phyloP scores from a whole-genome alignment of 92 coral and sea anemone species.

The Galaxea fascicularis region DNA sequence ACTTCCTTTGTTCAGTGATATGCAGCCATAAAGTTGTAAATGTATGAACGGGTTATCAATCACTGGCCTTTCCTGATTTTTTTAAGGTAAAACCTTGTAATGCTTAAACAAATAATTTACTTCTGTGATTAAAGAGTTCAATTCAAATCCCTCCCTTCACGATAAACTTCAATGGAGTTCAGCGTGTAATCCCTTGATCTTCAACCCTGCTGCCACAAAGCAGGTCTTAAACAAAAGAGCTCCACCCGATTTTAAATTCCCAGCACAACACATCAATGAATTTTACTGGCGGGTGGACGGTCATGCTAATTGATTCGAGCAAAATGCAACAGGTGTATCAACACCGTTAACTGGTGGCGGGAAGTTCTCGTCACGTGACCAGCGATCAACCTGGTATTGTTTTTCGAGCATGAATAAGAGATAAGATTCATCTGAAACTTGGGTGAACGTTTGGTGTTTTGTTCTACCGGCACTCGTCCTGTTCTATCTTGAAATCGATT shows the following conservation, averaged over 20 bases:
- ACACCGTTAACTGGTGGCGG: conserved; percentile 40
- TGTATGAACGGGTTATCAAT: not conserved
- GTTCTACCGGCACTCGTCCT: conserved; percentile 30
- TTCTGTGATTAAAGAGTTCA: not conserved
- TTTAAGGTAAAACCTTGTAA: too few species aligned
- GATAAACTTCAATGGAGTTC: not conserved
- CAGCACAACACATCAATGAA: conserved; percentile 43
- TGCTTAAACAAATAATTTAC: too few species aligned
- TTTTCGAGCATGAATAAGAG: conserved; percentile 67
- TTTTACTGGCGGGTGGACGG: conserved; percentile 33
- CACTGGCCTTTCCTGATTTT: too few species aligned
- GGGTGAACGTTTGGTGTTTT: conserved; percentile 38
- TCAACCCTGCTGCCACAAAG: conserved; percentile 27
- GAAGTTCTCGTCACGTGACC: conserved; percentile 44
- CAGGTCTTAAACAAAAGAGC: conserved; percentile 38
- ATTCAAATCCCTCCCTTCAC: not conserved
- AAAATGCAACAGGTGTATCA: conserved; percentile 49
- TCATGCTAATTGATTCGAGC: conserved; percentile 41
- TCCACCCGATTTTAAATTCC: conserved; percentile 26
- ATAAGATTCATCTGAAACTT: conserved; percentile 48
- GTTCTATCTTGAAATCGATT: conserved; percentile 3
- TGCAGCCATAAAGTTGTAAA: conserved; percentile 1
- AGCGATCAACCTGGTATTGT: conserved; percentile 31
- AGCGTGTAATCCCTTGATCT: conserved; percentile 20
- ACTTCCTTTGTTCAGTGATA: conserved; percentile 8